A percentile compares a stretch with the other conserved stretches of the same genome.
phyloP scores from a whole-genome alignment of 2,888 invertebrate genomes.

The Alviniconcha strummeri region DNA sequence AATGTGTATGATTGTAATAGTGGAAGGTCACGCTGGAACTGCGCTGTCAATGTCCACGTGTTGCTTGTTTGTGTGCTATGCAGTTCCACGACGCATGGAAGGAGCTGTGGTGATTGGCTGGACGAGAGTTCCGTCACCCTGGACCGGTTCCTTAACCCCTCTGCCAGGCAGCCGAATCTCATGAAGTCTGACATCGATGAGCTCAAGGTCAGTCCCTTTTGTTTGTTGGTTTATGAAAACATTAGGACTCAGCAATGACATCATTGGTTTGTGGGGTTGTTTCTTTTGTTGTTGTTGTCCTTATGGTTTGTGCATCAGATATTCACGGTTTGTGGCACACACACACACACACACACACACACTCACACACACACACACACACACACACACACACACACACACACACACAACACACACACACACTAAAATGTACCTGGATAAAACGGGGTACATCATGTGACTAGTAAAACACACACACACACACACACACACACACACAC shows the following conservation, averaged over 20 bases:
- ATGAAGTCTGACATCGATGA: constrained; percentile 71
- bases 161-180: constrained; percentile 51
- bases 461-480: no score
- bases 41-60: no score
- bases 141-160: constrained; percentile 54
- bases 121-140: constrained; percentile 66
- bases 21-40: no score
- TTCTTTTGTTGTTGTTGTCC: not conserved
- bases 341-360: no score
- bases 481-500: no score
- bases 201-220: constrained; percentile 61
- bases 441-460: no score
- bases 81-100: constrained; percentile 73
- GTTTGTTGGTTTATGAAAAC: not conserved
- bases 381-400: no score
- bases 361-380: no score
- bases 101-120: constrained; percentile 70
- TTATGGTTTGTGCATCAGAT: no score
- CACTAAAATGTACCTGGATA: no score
- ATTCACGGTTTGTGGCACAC: not conserved
- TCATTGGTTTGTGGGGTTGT: not conserved
- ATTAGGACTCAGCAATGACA: not conserved
- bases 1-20: no score
- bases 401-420: no score
- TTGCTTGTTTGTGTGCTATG: constrained; percentile 17